phyloP scores from a whole-genome alignment of 2,797 vertebrate genomes.

The Threskiornis aethiopicus region DNA sequence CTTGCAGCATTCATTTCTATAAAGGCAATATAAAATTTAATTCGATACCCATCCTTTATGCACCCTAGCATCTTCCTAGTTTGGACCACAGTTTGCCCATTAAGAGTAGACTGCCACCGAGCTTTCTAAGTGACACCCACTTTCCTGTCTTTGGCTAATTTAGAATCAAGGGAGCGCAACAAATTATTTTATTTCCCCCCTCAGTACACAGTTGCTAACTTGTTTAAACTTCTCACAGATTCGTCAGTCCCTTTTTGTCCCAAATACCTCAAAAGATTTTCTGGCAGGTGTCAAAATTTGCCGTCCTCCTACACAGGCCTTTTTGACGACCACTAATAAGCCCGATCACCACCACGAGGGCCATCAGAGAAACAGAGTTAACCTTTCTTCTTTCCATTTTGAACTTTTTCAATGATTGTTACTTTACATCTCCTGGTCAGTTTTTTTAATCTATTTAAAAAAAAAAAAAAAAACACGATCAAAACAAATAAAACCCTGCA shows the following conservation, averaged over 20 bases:
- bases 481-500: background rate
- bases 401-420: background rate
- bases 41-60: background rate
- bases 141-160: background rate
- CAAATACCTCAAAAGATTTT: background rate
- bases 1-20: background rate
- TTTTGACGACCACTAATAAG: background rate
- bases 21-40: background rate
- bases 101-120: background rate
- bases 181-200: background rate
- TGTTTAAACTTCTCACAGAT: background rate
- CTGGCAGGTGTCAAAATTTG: background rate
- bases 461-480: background rate
- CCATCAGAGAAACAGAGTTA: background rate
- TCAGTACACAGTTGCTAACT: background rate
- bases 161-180: background rate
- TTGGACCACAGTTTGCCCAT: background rate
- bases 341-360: background rate
- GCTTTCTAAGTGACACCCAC: background rate
- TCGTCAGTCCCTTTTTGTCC: background rate
- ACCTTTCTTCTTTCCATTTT: background rate
- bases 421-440: background rate
- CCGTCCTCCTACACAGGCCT: background rate
- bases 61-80: background rate
- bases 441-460: background rate